Evolutionary conservation across 2,888 invertebrate genomes (phyloP).

Genomic region (Trichopria drosophilae): DNA sequence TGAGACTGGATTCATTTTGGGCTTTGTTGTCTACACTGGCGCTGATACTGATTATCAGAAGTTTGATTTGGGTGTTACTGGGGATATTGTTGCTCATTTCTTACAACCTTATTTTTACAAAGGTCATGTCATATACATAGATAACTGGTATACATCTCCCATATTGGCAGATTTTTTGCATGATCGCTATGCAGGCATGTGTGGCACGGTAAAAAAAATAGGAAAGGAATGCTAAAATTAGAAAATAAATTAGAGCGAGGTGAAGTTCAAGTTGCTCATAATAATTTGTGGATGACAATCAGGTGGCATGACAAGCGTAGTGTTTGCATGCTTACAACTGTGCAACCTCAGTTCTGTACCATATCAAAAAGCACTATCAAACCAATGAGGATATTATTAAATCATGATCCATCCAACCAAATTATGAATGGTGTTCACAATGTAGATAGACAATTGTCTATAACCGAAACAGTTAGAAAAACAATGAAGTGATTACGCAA

Average conservation of each 20-base stretch:
- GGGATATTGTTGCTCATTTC: slow-evolving; percentile 12
- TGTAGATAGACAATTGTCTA: slow-evolving; percentile 25
- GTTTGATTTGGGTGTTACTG: slow-evolving; percentile 3
- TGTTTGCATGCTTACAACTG: slow-evolving; percentile 22
- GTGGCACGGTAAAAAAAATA: slow-evolving; percentile 19
- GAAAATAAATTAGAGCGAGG: slow-evolving; percentile 19
- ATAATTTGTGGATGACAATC: slow-evolving; percentile 17
- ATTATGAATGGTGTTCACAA: slow-evolving; percentile 29
- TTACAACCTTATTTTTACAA: slow-evolving; percentile 9
- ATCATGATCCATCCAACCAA: slow-evolving; percentile 20
- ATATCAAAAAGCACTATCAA: slow-evolving; percentile 23
- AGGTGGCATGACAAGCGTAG: slow-evolving; percentile 22
- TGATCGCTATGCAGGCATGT: slow-evolving; percentile 4
- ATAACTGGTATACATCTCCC: slow-evolving; percentile 13
- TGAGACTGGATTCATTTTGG: slow-evolving; percentile 14
- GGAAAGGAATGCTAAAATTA: slow-evolving; percentile 22
- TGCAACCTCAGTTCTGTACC: no score
- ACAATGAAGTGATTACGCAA: slow-evolving; percentile 33
- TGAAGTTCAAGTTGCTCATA: slow-evolving; percentile 15
- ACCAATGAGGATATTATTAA: slow-evolving; percentile 28
- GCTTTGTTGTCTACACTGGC: slow-evolving; percentile 1
- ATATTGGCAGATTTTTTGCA: slow-evolving; percentile 4
- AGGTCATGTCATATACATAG: slow-evolving; percentile 9
- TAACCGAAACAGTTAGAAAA: slow-evolving; percentile 27
- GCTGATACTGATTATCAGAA: slow-evolving; percentile 9